These are phyloP conservation scores for Sphenopsis melanotis DNA, from an alignment of 2,797 vertebrate genomes.

Conservation along the genomic window DNA sequence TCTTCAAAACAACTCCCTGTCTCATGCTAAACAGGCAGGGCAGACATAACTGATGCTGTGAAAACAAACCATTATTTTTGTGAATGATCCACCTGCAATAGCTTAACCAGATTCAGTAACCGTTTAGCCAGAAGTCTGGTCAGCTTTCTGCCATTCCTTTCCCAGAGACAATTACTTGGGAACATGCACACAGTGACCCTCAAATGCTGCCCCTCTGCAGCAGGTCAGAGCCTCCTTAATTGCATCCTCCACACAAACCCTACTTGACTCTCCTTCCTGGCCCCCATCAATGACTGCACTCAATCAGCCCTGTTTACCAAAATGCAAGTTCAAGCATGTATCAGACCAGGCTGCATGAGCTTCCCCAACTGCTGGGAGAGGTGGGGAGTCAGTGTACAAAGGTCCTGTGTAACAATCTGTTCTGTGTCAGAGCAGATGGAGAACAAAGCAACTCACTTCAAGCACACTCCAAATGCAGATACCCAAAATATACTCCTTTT, in stretches of 20 bases:
- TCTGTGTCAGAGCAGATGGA: neutral
- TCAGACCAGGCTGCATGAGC: neutral
- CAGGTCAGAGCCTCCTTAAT: neutral
- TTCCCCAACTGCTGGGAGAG: neutral
- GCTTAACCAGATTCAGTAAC: neutral
- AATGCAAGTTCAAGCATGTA: neutral
- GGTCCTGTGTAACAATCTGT: neutral
- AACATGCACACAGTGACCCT: neutral
- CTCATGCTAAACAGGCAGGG: neutral
- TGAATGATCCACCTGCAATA: neutral
- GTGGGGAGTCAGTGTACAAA: neutral
- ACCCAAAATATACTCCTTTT: neutral
- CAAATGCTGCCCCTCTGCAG: neutral
- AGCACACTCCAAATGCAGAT: neutral
- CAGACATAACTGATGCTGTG: neutral
- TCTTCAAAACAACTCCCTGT: neutral
- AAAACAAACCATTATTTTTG: neutral
- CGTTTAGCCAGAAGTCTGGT: neutral
- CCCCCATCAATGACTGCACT: neutral
- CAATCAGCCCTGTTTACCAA: neutral
- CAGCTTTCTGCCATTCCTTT: neutral
- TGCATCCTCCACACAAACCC: neutral
- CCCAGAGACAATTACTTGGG: rapidly evolving
- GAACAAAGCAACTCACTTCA: neutral
- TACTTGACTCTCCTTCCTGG: neutral